These are phyloP conservation scores for Ceratitis capitata DNA, from an alignment of 1,140 invertebrate genomes.

Conservation along the genomic window DNA sequence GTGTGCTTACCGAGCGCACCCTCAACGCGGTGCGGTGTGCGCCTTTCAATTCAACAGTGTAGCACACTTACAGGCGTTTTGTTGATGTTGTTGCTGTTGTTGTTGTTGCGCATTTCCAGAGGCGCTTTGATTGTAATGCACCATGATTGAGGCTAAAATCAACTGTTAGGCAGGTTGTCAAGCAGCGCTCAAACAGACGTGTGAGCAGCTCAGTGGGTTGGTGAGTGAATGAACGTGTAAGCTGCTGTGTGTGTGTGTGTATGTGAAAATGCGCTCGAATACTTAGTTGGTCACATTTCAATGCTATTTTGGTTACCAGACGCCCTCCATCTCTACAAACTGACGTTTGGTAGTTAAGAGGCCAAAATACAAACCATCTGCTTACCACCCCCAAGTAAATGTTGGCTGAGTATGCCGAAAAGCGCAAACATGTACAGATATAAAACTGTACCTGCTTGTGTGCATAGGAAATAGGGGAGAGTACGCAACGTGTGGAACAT, in stretches of 20 bases:
- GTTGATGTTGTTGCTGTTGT: not conserved
- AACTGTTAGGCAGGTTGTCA: not conserved
- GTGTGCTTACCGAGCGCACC: not conserved
- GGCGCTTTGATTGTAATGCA: not conserved
- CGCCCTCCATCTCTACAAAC: not conserved
- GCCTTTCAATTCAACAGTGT: not conserved
- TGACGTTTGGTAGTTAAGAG: not conserved
- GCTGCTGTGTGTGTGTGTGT: not conserved
- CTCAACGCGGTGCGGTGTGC: not conserved
- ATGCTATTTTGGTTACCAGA: not conserved
- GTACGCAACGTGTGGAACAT: too few relatives aligned
- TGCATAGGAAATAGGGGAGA: too few relatives aligned
- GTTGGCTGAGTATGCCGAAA: constrained; percentile 1
- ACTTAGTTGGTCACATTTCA: constrained; percentile 1
- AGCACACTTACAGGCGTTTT: not conserved
- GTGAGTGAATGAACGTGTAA: not conserved
- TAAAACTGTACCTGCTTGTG: not conserved
- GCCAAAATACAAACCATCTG: not conserved
- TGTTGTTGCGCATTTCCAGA: not conserved
- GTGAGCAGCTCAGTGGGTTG: not conserved
- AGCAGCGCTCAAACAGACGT: not conserved
- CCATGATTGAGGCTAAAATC: not conserved
- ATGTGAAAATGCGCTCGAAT: not conserved
- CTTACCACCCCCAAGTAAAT: not conserved
- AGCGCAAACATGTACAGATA: not conserved